Evolutionary conservation across 2,113 vertebrate genomes (phyloP).

Genomic region (Atrichornis clamosus): DNA sequence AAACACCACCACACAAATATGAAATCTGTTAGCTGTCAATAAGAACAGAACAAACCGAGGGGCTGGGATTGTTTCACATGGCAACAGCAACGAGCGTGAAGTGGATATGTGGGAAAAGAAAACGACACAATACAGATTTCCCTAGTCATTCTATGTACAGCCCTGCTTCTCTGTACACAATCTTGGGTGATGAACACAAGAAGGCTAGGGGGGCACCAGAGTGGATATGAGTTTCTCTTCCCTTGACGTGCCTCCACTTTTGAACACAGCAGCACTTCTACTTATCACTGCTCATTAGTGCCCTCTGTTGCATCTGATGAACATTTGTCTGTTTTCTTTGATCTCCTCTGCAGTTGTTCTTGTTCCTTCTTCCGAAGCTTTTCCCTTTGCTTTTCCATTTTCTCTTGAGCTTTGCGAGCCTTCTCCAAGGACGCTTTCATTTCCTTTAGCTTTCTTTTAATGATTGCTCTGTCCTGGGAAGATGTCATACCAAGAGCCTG

Average conservation of each 20-base stretch:
- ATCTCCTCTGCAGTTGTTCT: slow-evolving; percentile 82
- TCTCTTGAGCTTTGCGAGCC: slow-evolving; percentile 85
- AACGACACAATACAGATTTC: slow-evolving; percentile 18
- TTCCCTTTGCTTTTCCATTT: slow-evolving; percentile 88
- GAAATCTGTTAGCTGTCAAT: slow-evolving; percentile 22
- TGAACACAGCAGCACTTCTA: not conserved
- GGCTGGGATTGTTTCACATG: slow-evolving; percentile 17
- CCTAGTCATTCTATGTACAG: slow-evolving; percentile 11
- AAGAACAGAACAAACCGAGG: not conserved
- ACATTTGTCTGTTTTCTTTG: slow-evolving; percentile 58
- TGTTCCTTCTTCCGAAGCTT: slow-evolving; percentile 82
- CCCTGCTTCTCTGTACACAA: not conserved
- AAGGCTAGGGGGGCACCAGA: not conserved
- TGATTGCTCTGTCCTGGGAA: slow-evolving; percentile 85
- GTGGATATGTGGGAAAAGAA: slow-evolving; percentile 33
- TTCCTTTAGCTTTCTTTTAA: slow-evolving; percentile 96
- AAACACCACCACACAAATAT: slow-evolving; percentile 14
- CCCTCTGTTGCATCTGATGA: slow-evolving; percentile 49
- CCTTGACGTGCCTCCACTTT: not conserved
- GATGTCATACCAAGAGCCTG: slow-evolving; percentile 87
- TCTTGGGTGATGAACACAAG: not conserved
- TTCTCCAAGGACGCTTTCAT: slow-evolving; percentile 89
- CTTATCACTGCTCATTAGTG: slow-evolving; percentile 61
- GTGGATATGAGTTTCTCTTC: not conserved
- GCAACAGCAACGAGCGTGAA: slow-evolving; percentile 38